A percentile compares a stretch with the other conserved stretches of the same genome.
Evolutionary conservation across 2,888 invertebrate genomes (phyloP).

Genomic region (Lathronympha strigana): DNA sequence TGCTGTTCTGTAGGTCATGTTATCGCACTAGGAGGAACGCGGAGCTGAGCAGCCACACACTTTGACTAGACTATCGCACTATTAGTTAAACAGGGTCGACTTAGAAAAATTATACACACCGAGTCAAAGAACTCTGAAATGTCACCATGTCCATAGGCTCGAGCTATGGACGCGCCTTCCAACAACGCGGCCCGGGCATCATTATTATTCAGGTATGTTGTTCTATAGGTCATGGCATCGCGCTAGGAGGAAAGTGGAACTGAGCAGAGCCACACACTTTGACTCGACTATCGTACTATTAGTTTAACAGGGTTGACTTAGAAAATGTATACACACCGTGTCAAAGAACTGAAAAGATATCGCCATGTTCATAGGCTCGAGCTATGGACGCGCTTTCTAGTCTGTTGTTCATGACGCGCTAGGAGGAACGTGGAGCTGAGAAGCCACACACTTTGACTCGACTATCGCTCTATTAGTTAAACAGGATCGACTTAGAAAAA

Average conservation of each 20-base stretch:
- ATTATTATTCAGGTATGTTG: constrained; percentile 73
- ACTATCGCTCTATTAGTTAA: no score
- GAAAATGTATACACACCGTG: constrained; percentile 56
- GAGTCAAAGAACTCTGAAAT: constrained; percentile 74
- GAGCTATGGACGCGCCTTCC: constrained; percentile 61
- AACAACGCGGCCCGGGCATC: constrained; percentile 69
- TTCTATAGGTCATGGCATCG: constrained; percentile 73
- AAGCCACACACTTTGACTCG: constrained; percentile 64
- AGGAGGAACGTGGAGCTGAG: constrained; percentile 70
- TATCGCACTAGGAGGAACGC: constrained; percentile 71
- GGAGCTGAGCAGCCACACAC: constrained; percentile 69
- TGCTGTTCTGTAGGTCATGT: constrained; percentile 72
- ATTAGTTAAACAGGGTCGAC: no score
- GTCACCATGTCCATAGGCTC: constrained; percentile 58
- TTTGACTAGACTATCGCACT: constrained; percentile 61
- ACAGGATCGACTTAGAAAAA: not conserved
- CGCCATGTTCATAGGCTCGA: constrained; percentile 56
- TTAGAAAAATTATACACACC: constrained; percentile 49
- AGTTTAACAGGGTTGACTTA: not conserved
- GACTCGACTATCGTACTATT: constrained; percentile 60
- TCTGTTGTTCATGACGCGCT: constrained; percentile 73
- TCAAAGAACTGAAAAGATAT: constrained; percentile 73
- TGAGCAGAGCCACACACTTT: constrained; percentile 68
- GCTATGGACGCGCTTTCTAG: constrained; percentile 64
- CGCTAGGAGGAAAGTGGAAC: constrained; percentile 69